Evolutionary conservation across 1,140 invertebrate genomes (phyloP).

Genomic region (Drosophila navojoa): DNA sequence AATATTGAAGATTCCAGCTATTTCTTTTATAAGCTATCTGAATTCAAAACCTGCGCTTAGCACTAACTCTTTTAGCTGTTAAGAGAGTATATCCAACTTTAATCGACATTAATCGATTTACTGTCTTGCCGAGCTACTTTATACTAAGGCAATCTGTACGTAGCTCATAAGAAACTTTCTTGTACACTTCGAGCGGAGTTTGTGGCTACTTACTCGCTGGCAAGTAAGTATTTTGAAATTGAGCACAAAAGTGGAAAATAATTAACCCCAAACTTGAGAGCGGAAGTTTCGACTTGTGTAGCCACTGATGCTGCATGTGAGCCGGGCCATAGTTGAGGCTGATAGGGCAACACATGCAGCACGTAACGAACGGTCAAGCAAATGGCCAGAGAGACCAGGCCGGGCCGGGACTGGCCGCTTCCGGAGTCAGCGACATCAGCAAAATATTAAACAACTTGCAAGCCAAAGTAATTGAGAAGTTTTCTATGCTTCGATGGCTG

Average conservation of each 20-base stretch:
- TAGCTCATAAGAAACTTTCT: constrained; percentile 27
- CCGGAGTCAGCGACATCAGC: constrained; percentile 41
- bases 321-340: constrained; percentile 3
- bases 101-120: background rate
- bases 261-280: constrained; percentile 73
- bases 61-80: background rate
- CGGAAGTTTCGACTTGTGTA: constrained; percentile 70
- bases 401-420: background rate
- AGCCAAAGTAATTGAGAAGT: constrained; percentile 71
- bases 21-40: too few species aligned
- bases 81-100: too few species aligned
- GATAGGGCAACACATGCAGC: constrained; percentile 69
- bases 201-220: constrained; percentile 18
- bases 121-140: background rate
- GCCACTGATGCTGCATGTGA: constrained; percentile 38
- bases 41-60: too few species aligned
- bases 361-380: constrained; percentile 76
- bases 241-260: constrained; percentile 77
- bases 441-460: constrained; percentile 52
- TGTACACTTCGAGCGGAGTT: constrained; percentile 22
- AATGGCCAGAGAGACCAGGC: constrained; percentile 7
- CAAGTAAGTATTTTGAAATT: constrained; percentile 48
- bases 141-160: background rate
- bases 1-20: too few species aligned
- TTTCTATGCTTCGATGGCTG: constrained; percentile 48